Conservation (phyloP, 35 echinoderm and acorn worm genomes). For the Apostichopus parvimensis region DNA sequence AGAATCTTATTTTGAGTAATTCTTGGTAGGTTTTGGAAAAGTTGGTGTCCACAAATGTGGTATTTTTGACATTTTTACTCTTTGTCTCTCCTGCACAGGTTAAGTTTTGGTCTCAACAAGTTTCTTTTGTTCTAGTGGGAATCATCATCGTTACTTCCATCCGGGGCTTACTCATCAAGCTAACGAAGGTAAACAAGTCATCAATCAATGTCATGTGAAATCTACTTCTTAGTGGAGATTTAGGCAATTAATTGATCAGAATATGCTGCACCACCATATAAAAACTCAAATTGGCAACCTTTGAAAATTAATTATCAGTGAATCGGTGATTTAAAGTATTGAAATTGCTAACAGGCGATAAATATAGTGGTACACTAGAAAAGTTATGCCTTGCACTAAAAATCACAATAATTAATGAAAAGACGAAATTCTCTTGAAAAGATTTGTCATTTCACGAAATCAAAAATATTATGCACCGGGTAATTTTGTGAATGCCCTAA, state of each 20-base stretch:
- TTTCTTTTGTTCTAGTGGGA: constrained; percentile 93
- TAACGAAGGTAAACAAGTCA: constrained; percentile 80
- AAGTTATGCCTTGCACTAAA: no score
- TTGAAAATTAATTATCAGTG: no score
- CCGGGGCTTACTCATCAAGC: constrained; percentile 91
- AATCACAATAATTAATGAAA: no score
- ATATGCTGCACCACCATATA: no score
- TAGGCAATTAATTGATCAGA: no score
- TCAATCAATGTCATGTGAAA: not conserved
- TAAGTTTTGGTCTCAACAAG: constrained; percentile 98
- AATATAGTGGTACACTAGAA: no score
- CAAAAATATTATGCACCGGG: no score
- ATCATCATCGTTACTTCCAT: constrained; percentile 99
- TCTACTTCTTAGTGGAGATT: not conserved
- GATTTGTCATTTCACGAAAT: no score
- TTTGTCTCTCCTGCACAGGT: constrained; percentile 61
- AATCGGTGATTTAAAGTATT: not conserved
- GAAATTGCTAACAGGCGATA: not conserved
- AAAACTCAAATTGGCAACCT: no score
- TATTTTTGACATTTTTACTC: not conserved
- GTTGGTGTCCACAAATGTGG: not conserved
- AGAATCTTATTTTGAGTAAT: not conserved
- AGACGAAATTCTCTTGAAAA: no score
- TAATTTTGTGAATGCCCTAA: no score
- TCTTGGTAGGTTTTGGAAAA: not conserved